These are phyloP conservation scores for Garra rufa DNA, from an alignment of 2,113 vertebrate species.

Conservation along the genomic window DNA sequence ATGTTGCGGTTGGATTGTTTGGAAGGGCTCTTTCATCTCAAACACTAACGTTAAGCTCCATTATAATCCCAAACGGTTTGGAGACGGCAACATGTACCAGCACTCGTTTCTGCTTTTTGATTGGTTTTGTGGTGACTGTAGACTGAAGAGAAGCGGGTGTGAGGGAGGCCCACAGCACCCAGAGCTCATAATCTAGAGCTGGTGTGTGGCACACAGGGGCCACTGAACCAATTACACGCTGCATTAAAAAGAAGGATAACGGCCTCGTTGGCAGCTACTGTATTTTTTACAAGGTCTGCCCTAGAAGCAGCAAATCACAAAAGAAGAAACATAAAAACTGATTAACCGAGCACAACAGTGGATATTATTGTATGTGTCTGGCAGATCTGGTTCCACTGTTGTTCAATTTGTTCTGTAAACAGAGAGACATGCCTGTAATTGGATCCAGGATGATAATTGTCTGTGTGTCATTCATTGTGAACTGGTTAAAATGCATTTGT, in stretches of 20 bases:
- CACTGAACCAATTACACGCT: slow-evolving; percentile 48
- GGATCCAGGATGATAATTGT: background rate
- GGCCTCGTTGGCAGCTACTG: slow-evolving; percentile 8
- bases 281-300: slow-evolving; percentile 23
- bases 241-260: slow-evolving; percentile 43
- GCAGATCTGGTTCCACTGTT: background rate
- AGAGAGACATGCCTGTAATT: background rate
- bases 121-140: slow-evolving; percentile 22
- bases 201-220: slow-evolving; percentile 41
- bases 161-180: slow-evolving; percentile 24
- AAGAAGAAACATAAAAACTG: background rate
- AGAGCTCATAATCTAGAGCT: slow-evolving; percentile 56
- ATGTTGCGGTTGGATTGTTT: slow-evolving; percentile 24
- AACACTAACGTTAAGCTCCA: slow-evolving; percentile 10
- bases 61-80: slow-evolving; percentile 9
- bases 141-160: slow-evolving; percentile 16
- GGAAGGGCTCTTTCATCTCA: slow-evolving; percentile 10
- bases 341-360: background rate
- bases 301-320: background rate
- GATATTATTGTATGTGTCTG: background rate
- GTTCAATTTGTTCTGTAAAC: slow-evolving; percentile 10
- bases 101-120: background rate
- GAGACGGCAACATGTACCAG: background rate
- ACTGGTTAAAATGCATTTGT: background rate
- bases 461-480: background rate